Evolutionary conservation across 1,140 invertebrate genomes (phyloP), one percentile per base, ranked within the genome.

Genomic region (Gerris buenoi): DNA sequence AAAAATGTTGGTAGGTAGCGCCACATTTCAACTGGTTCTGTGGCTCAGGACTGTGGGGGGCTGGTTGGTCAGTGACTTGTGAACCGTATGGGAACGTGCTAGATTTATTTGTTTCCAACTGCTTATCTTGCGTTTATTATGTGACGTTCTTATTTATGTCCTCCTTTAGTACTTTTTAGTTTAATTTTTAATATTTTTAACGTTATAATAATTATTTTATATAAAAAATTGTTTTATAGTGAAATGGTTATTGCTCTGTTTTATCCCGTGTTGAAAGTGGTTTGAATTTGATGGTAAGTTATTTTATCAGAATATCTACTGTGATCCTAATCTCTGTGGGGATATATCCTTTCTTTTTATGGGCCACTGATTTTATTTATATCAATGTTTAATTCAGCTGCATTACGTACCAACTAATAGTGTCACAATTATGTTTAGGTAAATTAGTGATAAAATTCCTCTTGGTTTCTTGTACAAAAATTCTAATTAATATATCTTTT

Each of bases 11-110:
- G n/a, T 46, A 46, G 33, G 33, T 60, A 60, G 58, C 58, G 58
- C 58, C 58, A 60, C 58, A 60, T 60, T 60, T 60, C 58, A 60
- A 60, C 33, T 46, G 33, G 18, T 46, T 18, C 33, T 46, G 33
- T 46, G 5, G 5, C 33, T n/a, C n/a, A n/a, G n/a, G n/a, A n/a
- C n/a, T n/a, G n/a, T n/a, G n/a, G n/a, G n/a, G n/a, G n/a, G n/a
- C n/a, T n/a, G 33, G 18, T 18, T 60, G 58, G 58, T 60, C 58
- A 60, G 58, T 60, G 58, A 60, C 58, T 60, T 22, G 58, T 22
- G 58, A 22, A 25, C 23, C 58, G 58, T 60, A 46, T 46, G 33
- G 33, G 33, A 46, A 46, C 33, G 33, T 46, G 33, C 18, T 46
- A 18, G 5, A 18, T 46, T 5, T 5, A 46, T 46, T 46, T 46